Evolutionary conservation across 2,888 invertebrate species (phyloP).

Genomic region (Ophion slaviceki): DNA sequence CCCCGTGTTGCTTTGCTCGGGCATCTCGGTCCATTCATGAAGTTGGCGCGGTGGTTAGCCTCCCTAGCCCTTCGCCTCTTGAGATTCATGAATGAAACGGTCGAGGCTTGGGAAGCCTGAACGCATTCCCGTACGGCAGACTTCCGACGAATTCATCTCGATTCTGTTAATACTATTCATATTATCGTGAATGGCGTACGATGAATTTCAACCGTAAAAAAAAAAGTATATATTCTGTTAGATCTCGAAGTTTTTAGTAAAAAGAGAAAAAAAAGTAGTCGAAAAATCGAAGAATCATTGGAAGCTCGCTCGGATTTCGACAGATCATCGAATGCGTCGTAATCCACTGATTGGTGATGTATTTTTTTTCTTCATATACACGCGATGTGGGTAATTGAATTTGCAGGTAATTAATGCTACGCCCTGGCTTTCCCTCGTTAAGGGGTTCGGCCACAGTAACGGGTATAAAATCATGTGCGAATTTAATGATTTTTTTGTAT

Average conservation of each 20-base stretch:
- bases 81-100: constrained; percentile 57
- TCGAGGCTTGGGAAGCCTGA: constrained; percentile 9
- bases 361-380: too few species aligned
- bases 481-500: too few species aligned
- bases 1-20: constrained; percentile 49
- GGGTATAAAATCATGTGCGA: too few species aligned
- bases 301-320: too few species aligned
- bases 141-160: constrained; percentile 19
- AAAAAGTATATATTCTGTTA: not conserved
- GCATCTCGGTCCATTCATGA: constrained; percentile 57
- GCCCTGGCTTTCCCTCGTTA: not conserved
- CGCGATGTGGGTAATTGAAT: too few species aligned
- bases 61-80: constrained; percentile 39
- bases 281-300: not conserved
- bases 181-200: not conserved
- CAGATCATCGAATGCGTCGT: too few species aligned
- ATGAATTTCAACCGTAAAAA: not conserved
- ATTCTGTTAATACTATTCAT: constrained; percentile 7
- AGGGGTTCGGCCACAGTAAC: too few species aligned
- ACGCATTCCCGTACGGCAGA: constrained; percentile 4
- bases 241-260: not conserved
- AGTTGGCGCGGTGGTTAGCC: constrained; percentile 48
- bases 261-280: not conserved
- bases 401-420: not conserved
- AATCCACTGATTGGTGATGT: too few species aligned